Percentiles rank a stretch among this genome's conserved stretches.
phyloP scores from a whole-genome alignment of 2,113 vertebrate genomes.

The Onychorhynchus coronatus region DNA sequence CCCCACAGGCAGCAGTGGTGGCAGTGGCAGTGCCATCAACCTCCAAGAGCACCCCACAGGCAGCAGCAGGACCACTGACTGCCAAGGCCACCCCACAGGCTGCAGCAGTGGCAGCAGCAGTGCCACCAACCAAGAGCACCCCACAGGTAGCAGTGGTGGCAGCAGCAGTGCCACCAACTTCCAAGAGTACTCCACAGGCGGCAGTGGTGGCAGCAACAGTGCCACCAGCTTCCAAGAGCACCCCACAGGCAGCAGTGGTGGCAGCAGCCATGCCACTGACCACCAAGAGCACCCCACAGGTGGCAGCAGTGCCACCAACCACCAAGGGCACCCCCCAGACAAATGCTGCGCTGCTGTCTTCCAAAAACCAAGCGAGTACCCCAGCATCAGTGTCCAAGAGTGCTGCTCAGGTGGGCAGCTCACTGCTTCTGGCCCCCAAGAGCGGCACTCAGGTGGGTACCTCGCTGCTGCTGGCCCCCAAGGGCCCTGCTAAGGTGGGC shows the following conservation, averaged over 20 bases:
- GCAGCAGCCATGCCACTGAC: background rate
- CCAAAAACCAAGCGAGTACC: background rate
- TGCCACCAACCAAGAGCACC: background rate
- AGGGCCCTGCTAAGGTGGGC: slow-evolving; percentile 39
- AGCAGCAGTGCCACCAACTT: accelerated
- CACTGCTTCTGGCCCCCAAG: slow-evolving; percentile 17
- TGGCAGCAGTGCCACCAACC: background rate
- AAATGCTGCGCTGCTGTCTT: background rate
- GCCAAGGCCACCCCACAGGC: background rate
- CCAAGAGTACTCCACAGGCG: background rate
- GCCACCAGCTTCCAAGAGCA: background rate
- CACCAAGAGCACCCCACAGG: background rate
- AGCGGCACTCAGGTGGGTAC: background rate
- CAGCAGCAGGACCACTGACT: accelerated
- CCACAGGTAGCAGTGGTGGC: accelerated
- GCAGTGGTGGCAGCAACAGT: background rate
- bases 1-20: background rate
- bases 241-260: background rate
- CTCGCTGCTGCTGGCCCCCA: background rate
- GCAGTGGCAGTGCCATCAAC: accelerated
- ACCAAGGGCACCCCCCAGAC: background rate
- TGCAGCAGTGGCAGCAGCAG: background rate
- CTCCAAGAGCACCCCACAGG: background rate
- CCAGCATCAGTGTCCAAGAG: background rate
- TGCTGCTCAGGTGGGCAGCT: background rate